Conservation (phyloP, 2,797 vertebrate genomes). For the Craterocephalus amniculus region DNA sequence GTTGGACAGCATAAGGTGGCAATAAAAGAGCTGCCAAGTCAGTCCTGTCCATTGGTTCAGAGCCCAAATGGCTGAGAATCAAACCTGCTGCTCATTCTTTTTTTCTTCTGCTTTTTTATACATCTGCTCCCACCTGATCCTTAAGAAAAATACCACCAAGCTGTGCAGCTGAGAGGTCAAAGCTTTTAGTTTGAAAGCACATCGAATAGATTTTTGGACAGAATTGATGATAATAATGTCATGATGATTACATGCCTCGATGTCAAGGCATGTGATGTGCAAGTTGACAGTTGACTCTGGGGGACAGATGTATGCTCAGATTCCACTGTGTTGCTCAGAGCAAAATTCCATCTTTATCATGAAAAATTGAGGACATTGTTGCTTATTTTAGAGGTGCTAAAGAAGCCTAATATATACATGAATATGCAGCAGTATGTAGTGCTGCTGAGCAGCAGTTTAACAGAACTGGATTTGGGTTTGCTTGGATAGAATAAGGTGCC, state of each 20-base stretch:
- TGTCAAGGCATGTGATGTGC: conserved; percentile 13
- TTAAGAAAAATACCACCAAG: conserved; percentile 42
- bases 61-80: conserved; percentile 32
- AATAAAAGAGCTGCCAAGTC: conserved; percentile 37
- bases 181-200: conserved; percentile 40
- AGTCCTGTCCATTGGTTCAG: conserved; percentile 15
- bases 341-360: neutral
- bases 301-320: neutral
- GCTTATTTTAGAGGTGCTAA: too few species aligned
- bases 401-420: too few species aligned
- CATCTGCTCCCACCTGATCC: conserved; percentile 24
- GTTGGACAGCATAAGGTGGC: conserved; percentile 33
- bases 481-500: too few species aligned
- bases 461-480: too few species aligned
- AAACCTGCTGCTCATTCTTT: conserved; percentile 37
- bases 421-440: too few species aligned
- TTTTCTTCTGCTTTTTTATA: neutral
- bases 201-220: conserved; percentile 17
- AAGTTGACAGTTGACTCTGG: neutral
- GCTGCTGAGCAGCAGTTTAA: too few species aligned
- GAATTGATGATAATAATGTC: conserved; percentile 23
- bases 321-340: neutral
- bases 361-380: too few species aligned
- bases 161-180: conserved; percentile 37
- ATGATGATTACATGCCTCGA: too few species aligned